phyloP scores from a whole-genome alignment of 2,888 invertebrate genomes.

The Cosmia pyralina region DNA sequence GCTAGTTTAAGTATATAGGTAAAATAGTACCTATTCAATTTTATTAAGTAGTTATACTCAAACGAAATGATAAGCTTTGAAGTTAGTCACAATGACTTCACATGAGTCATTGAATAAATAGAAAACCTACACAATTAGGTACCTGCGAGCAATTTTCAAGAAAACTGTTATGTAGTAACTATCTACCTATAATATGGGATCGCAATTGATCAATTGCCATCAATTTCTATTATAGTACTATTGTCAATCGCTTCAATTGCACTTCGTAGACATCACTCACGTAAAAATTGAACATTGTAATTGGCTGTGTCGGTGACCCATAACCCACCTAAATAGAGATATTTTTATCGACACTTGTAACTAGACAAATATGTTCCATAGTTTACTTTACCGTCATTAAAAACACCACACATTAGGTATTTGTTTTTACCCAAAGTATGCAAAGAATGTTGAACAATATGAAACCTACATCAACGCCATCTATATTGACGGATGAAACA shows the following conservation, averaged over 20 bases:
- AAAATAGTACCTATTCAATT: not conserved
- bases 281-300: too few relatives aligned
- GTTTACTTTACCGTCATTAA: not conserved
- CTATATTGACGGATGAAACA: conserved; percentile 13
- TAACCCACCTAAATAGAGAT: not conserved
- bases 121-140: too few relatives aligned
- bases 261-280: too few relatives aligned
- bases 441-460: not conserved
- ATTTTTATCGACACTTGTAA: not conserved
- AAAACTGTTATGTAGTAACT: not conserved
- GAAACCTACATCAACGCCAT: conserved; percentile 40
- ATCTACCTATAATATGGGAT: too few relatives aligned
- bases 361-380: not conserved
- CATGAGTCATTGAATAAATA: not conserved
- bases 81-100: not conserved
- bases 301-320: too few relatives aligned
- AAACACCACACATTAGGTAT: not conserved
- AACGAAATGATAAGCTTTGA: not conserved
- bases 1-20: too few relatives aligned
- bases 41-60: not conserved
- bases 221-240: too few relatives aligned
- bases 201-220: too few relatives aligned
- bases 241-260: too few relatives aligned
- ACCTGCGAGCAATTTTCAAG: too few relatives aligned
- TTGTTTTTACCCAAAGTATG: not conserved